These are phyloP conservation scores for Gymnoscopelus braueri DNA, from an alignment of 2,797 vertebrate species.

Conservation along the genomic window DNA sequence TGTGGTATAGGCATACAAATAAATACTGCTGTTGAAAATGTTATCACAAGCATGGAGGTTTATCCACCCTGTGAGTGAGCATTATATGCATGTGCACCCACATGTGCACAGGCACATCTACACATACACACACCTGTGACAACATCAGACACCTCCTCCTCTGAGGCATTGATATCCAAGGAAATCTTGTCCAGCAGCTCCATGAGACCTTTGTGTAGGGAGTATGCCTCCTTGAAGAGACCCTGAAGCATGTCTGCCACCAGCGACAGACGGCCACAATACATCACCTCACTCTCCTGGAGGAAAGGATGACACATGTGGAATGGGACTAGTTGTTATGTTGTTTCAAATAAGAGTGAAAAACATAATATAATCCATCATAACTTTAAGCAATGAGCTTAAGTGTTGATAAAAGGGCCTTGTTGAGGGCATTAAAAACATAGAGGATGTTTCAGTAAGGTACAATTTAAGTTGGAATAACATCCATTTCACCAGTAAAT, in stretches of 20 bases:
- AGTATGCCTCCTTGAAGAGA: conserved; percentile 92
- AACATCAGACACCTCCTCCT: conserved; percentile 81
- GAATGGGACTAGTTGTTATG: not conserved
- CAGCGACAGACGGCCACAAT: conserved; percentile 89
- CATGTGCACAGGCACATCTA: not conserved
- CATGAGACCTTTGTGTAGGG: conserved; percentile 92
- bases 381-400: too few species aligned
- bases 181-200: conserved; percentile 87
- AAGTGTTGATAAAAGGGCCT: too few species aligned
- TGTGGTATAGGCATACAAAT: not conserved
- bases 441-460: too few species aligned
- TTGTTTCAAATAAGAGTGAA: too few species aligned
- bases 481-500: too few species aligned
- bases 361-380: too few species aligned
- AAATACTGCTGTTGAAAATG: too few species aligned
- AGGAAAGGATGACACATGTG: conserved; percentile 19
- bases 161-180: conserved; percentile 74
- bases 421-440: too few species aligned
- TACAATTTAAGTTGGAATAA: too few species aligned
- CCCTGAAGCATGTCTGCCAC: conserved; percentile 92
- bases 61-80: too few species aligned
- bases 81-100: not conserved
- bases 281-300: conserved; percentile 92
- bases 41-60: too few species aligned
- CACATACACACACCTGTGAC: conserved; percentile 80